Percentiles rank a stretch among this genome's conserved stretches.
Evolutionary conservation across 2,113 vertebrate species (phyloP).

Genomic region (Piaya cayana): DNA sequence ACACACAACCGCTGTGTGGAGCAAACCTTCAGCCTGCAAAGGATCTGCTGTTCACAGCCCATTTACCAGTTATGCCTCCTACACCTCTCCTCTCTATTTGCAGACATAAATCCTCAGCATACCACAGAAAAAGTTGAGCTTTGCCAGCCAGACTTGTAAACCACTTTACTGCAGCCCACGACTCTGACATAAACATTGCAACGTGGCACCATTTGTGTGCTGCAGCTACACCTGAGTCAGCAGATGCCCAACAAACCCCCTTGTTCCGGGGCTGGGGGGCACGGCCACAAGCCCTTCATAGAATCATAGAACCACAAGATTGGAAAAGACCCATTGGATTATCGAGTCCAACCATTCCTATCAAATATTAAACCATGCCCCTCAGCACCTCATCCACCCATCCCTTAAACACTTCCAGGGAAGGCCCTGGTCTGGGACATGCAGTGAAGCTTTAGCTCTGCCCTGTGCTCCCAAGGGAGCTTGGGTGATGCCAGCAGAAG

Average conservation of each 20-base stretch:
- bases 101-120: background rate
- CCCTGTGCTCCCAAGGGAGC: background rate
- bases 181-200: background rate
- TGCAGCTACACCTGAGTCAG: background rate
- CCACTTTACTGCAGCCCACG: background rate
- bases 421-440: too few relatives aligned
- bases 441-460: background rate
- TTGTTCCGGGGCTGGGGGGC: too few relatives aligned
- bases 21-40: accelerated
- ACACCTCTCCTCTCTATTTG: background rate
- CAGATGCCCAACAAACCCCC: background rate
- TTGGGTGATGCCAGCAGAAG: accelerated
- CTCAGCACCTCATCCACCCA: too few relatives aligned
- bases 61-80: background rate
- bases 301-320: too few relatives aligned
- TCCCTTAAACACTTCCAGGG: too few relatives aligned
- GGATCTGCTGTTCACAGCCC: background rate
- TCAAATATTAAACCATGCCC: too few relatives aligned
- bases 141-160: background rate
- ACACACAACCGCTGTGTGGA: accelerated
- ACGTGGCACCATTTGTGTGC: background rate
- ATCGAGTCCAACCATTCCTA: too few relatives aligned
- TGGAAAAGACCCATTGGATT: too few relatives aligned
- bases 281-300: accelerated
- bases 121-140: background rate